These are phyloP conservation scores for Polypterus senegalus DNA, from an alignment of 2,113 vertebrate species.

Conservation along the genomic window DNA sequence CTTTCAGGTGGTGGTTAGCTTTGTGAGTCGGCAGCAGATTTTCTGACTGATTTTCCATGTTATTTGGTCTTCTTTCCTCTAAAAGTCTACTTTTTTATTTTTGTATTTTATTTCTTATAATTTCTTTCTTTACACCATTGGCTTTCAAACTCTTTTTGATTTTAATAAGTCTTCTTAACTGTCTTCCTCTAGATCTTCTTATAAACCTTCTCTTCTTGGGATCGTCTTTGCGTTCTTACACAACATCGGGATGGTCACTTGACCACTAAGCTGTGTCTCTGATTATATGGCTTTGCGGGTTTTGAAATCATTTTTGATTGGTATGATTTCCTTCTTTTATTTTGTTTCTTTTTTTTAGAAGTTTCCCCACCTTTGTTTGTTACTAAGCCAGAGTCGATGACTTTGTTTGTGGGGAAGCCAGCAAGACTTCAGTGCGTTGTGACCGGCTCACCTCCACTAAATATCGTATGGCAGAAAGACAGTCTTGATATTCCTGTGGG, in stretches of 20 bases:
- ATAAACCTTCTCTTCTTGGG: too few relatives aligned
- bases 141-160: slow-evolving; percentile 6
- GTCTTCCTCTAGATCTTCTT: not conserved
- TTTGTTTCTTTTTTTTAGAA: slow-evolving; percentile 57
- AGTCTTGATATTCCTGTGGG: slow-evolving; percentile 61
- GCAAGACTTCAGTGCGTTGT: slow-evolving; percentile 79
- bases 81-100: slow-evolving; percentile 3
- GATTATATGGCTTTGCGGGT: not conserved
- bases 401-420: slow-evolving; percentile 80
- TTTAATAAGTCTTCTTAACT: slow-evolving; percentile 14
- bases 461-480: slow-evolving; percentile 87
- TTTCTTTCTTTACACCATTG: slow-evolving; percentile 3
- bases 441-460: slow-evolving; percentile 77
- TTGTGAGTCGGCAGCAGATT: too few relatives aligned
- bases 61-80: too few relatives aligned
- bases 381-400: slow-evolving; percentile 82
- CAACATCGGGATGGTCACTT: too few relatives aligned
- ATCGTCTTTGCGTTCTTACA: too few relatives aligned
- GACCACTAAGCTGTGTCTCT: too few relatives aligned
- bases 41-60: too few relatives aligned
- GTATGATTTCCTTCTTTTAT: not conserved
- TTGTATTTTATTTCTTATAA: not conserved
- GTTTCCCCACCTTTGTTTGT: slow-evolving; percentile 83
- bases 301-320: not conserved
- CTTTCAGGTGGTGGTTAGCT: too few relatives aligned